These are phyloP conservation scores for Romanogobio albipinnatus DNA, from an alignment of 2,113 vertebrate genomes.

Conservation along the genomic window DNA sequence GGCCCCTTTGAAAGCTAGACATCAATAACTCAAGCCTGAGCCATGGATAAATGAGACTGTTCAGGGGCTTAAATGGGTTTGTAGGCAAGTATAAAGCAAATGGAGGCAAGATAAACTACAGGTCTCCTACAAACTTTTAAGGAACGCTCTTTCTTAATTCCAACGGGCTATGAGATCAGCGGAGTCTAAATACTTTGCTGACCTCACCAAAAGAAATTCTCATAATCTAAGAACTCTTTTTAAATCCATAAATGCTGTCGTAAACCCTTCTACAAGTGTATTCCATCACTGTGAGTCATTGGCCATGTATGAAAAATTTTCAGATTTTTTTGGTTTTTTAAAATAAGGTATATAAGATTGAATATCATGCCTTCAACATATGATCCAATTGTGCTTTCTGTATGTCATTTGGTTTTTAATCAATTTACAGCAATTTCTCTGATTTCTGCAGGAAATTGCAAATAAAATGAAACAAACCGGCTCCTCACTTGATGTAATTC, in stretches of 20 bases:
- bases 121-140: too few species aligned
- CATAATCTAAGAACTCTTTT: too few species aligned
- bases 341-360: neutral
- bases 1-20: neutral
- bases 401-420: neutral
- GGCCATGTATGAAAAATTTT: neutral
- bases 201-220: too few species aligned
- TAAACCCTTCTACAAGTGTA: too few species aligned
- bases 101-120: neutral
- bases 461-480: neutral
- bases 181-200: too few species aligned
- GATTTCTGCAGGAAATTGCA: neutral
- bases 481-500: neutral
- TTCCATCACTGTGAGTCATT: too few species aligned
- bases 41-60: neutral
- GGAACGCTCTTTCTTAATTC: too few species aligned
- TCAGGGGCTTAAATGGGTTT: neutral
- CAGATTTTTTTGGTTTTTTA: neutral
- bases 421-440: neutral
- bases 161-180: too few species aligned
- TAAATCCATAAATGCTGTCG: too few species aligned
- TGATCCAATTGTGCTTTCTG: neutral
- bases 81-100: neutral
- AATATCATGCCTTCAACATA: neutral
- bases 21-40: neutral